These are phyloP conservation scores for Drosophila nebulosa DNA, from an alignment of 1,140 invertebrate species.

Conservation along the genomic window DNA sequence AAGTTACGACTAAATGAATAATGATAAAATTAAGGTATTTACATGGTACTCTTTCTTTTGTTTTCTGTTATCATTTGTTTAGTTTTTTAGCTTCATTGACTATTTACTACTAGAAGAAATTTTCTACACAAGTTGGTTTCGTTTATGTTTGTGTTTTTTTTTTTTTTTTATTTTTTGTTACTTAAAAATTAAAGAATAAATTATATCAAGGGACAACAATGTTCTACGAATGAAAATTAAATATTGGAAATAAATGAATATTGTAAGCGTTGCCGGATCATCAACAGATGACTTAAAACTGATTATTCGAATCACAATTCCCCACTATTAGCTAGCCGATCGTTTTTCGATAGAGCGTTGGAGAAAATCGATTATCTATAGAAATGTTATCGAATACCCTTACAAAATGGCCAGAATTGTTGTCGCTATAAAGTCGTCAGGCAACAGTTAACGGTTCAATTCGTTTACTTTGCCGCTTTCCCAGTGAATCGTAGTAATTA, in stretches of 20 bases:
- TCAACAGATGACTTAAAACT: no score
- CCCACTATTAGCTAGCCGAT: no score
- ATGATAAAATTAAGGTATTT: neutral
- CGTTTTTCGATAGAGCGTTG: no score
- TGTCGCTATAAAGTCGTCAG: no score
- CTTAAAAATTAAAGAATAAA: neutral
- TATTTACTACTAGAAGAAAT: neutral
- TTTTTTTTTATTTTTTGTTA: neutral
- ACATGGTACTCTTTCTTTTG: neutral
- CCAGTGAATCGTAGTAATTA: no score
- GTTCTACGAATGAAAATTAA: neutral
- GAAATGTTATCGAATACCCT: no score
- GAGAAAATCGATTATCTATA: no score
- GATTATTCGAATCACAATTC: no score
- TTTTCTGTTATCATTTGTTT: neutral
- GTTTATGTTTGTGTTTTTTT: neutral
- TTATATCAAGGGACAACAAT: neutral
- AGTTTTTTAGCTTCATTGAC: neutral
- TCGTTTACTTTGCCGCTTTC: no score
- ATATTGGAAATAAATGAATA: neutral
- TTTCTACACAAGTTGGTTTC: constrained; percentile 1
- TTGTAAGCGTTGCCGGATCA: no score
- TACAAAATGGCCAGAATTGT: no score
- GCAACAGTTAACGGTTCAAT: no score
- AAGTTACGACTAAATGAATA: neutral